phyloP scores from a whole-genome alignment of 1,140 invertebrate species.

The Drosophila arawakana region DNA sequence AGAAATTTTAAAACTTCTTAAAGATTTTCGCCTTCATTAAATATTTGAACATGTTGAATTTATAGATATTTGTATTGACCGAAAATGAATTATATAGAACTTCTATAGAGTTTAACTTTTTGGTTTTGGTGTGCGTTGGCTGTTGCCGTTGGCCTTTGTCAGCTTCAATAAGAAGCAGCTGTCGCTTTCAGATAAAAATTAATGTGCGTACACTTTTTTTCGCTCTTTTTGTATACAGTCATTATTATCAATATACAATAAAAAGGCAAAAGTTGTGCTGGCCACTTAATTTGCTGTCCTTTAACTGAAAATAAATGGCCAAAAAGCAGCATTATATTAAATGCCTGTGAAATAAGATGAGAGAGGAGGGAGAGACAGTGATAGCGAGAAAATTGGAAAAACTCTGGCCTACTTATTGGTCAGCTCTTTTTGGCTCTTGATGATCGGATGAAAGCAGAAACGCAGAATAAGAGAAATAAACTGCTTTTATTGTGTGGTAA shows the following conservation, averaged over 20 bases:
- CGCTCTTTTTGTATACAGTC: constrained; percentile 46
- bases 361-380: constrained; percentile 1
- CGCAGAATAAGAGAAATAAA: constrained; percentile 33
- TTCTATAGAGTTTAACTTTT: constrained; percentile 7
- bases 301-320: constrained; percentile 74
- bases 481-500: constrained; percentile 73
- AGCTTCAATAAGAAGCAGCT: constrained; percentile 52
- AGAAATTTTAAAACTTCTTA: neutral
- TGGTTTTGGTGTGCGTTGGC: neutral
- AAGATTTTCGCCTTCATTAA: neutral
- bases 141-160: neutral
- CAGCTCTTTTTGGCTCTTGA: constrained; percentile 8
- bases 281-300: constrained; percentile 75
- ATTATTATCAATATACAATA: constrained; percentile 79
- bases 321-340: constrained; percentile 51
- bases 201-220: constrained; percentile 52
- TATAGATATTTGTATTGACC: neutral
- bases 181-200: constrained; percentile 70
- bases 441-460: constrained; percentile 44
- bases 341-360: constrained; percentile 24
- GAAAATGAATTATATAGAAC: neutral
- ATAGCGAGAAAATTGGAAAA: neutral
- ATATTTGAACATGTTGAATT: constrained; percentile 9
- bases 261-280: constrained; percentile 53
- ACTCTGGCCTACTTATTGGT: constrained; percentile 47